Base-by-base conservation (phyloP, 2,113 vertebrate genomes). In the Pomatostomus ruficeps region DNA sequence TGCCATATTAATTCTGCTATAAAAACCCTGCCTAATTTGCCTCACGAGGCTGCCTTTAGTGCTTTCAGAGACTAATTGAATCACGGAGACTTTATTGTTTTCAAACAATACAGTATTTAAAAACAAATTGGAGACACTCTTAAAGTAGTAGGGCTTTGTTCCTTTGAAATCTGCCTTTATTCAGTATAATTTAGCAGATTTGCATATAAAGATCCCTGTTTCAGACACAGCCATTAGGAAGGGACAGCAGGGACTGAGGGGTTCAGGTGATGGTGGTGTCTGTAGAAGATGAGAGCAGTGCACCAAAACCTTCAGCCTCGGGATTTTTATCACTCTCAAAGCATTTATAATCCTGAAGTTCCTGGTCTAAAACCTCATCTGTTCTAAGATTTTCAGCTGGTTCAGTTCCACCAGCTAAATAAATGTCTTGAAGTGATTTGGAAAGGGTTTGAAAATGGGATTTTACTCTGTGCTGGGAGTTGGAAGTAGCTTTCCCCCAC, bases 1-100 rank as follows among this genome's bases (percentile, higher is more conserved):
- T 96, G 86, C 92, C 49, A 82, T 91, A 95, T 95, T 96, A 95
- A 94, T 95, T 97, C 84, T 91, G 72, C 92, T 81, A 65, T 91
- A 73, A 94, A 93, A 93, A 5, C 33, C 24, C 58, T 54, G 33
- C 29, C 61, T 94, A 65, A 96, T 97, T 96, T 94, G 63, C 55
- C 92, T 83, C 74, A 57, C 22, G 93, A 93, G 92, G 40, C 67
- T 83, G 49, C 77, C 55, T 95, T 83, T 74, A 82, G 45, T 96
- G 77, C 75, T 94, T 85, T 87, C 77, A 72, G 74, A 72, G 72
- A 61, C 77, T 95, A 95, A 93, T 75, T 95, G 81, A 84, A 88
- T 94, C 87, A 40, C 58, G 70, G 58, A 87, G 43, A 85, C 22
- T 4, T 22, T 23, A 83, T 52, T 83, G 88, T 67, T 94, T 95